phyloP scores from a whole-genome alignment of 2,113 vertebrate species.

The Ptilorrhoa leucosticta region DNA sequence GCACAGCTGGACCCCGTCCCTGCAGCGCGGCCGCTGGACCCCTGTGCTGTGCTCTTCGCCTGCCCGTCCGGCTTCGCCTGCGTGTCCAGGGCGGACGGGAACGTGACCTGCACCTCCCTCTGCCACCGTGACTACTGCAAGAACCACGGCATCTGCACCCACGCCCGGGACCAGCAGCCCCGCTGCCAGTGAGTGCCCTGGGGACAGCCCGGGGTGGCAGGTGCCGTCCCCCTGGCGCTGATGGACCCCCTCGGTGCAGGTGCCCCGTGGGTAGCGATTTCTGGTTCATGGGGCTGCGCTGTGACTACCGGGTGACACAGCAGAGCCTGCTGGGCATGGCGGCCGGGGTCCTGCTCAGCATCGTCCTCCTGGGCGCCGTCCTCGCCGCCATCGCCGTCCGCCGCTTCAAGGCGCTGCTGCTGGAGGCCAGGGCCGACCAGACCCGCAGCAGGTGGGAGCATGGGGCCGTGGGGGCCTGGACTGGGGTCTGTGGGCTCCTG shows the following conservation, averaged over 20 bases:
- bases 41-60: conserved; percentile 74
- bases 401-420: conserved; percentile 78
- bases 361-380: conserved; percentile 63
- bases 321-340: conserved; percentile 74
- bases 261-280: conserved; percentile 84
- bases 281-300: conserved; percentile 86
- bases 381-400: conserved; percentile 72
- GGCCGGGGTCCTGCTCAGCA: conserved; percentile 70
- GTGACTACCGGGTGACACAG: conserved; percentile 81
- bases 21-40: conserved; percentile 68
- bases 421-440: conserved; percentile 85
- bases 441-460: conserved; percentile 82
- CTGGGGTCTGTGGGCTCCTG: not conserved
- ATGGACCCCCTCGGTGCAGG: conserved; percentile 16
- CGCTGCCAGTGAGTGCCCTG: conserved; percentile 76
- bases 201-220: accelerated
- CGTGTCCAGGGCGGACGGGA: not conserved
- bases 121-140: conserved; percentile 81
- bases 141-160: conserved; percentile 85
- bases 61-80: conserved; percentile 79
- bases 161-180: conserved; percentile 68
- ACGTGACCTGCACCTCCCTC: conserved; percentile 78
- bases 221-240: accelerated
- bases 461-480: accelerated
- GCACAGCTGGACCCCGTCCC: accelerated